Base-by-base conservation (phyloP, 1,140 invertebrate genomes). In the Lycorma delicatula region DNA sequence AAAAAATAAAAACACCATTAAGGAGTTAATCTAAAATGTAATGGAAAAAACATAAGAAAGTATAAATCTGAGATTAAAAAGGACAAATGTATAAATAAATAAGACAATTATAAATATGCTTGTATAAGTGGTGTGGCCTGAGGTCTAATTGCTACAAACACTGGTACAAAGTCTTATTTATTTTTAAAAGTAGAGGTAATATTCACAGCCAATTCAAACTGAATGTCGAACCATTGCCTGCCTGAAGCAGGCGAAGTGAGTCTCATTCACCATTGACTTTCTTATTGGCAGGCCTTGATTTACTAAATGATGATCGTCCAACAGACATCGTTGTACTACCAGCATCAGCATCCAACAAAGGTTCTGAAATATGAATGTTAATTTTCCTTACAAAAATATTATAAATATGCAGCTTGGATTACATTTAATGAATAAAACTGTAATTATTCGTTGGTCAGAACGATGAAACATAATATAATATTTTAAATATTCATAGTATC, bases 321-420 rank as follows among this genome's bases (percentile, higher is more conserved):
- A 72, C 54, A n/a, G 72, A 70, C 31, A 66, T 66, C 20, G 61
- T 67, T 48, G 68, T 69, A 28, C 67, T 71, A 20, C 63, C 67
- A 52, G 68, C 70, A 25, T 67, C 71, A 20, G 63, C 67, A 52
- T 70, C 71, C 49, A 67, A 22, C 29, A 56, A 13, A n/a, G 62
- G 62, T 36, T 65, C 64, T 65, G 55, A 9, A 60, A 54, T 31
- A 48, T 29, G 41, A 34, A 38, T 31, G 13, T 26, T 7, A 13
- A 27, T 3, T 26, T 16, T 1, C 18, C 18, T 7, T 54, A 12
- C 7, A 9, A 18, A 11, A 5, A 53, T 6, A 47, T 31, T 55
- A 25, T 34, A 22, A 59, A 56, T 68, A 66, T 25, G 36, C 20
- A 20, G 48, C 20, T 7, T 50, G 48, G 22, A 31, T 47, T 58